These are phyloP conservation scores for Sycophaga agraensis DNA, from an alignment of 1,140 invertebrate genomes.

Conservation along the genomic window DNA sequence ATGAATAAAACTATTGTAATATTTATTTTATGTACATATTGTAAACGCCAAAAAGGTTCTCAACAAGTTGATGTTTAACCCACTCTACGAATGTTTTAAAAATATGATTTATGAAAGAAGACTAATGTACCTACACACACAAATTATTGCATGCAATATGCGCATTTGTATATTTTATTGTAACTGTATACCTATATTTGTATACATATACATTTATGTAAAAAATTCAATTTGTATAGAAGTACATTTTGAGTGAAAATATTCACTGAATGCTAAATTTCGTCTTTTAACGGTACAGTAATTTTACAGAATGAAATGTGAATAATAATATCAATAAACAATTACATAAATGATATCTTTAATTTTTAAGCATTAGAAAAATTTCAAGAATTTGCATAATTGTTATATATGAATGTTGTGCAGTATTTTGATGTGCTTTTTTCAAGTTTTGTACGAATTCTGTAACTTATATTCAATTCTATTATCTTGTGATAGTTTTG, in stretches of 20 bases:
- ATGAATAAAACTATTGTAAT: neutral
- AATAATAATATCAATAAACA: too few relatives aligned
- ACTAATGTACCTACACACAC: slow-evolving; percentile 21
- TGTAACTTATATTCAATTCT: neutral
- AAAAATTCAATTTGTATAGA: neutral
- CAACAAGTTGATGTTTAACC: neutral
- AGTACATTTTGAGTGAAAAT: slow-evolving; percentile 10
- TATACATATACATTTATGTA: neutral
- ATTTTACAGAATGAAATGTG: too few relatives aligned
- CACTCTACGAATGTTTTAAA: neutral
- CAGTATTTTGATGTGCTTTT: neutral
- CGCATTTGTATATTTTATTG: neutral
- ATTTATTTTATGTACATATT: slow-evolving; percentile 6
- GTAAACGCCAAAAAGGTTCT: neutral
- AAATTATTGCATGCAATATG: slow-evolving; percentile 13
- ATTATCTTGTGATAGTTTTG: neutral
- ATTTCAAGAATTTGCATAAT: neutral
- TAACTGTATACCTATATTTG: neutral
- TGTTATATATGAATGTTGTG: neutral
- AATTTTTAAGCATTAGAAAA: neutral
- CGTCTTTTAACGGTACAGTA: neutral
- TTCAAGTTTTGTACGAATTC: slow-evolving; percentile 5
- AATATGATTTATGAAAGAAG: neutral
- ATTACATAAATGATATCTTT: neutral
- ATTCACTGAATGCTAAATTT: neutral